Evolutionary conservation across 2,113 vertebrate species (phyloP).

Genomic region (Scomber scombrus): DNA sequence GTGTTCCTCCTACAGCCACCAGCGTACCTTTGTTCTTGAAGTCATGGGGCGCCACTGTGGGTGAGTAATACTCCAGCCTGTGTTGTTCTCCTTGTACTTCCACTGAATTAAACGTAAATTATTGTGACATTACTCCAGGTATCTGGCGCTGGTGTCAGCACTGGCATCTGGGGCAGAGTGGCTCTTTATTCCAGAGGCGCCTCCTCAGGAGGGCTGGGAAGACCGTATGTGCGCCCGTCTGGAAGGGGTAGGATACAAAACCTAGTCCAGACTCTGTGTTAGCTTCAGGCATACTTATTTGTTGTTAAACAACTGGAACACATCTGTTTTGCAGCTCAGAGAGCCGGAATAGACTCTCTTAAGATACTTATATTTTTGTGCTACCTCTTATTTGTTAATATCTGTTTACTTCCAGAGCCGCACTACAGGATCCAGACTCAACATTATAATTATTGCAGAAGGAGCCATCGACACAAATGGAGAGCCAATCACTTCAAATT

Average conservation of each 20-base stretch:
- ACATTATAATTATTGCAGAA: conserved; percentile 95
- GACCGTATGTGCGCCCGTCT: conserved; percentile 92
- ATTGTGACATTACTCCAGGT: conserved; percentile 45
- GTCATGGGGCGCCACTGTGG: conserved; percentile 98
- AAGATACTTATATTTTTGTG: not conserved
- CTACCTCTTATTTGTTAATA: not conserved
- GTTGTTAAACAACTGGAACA: too few relatives aligned
- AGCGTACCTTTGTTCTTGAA: conserved; percentile 95
- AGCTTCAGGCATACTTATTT: not conserved
- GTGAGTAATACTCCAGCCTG: conserved; percentile 80
- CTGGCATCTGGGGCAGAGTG: conserved; percentile 95
- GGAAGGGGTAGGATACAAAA: conserved; percentile 83
- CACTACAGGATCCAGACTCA: conserved; percentile 91
- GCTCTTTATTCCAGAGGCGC: conserved; percentile 95
- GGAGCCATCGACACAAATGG: conserved; percentile 90
- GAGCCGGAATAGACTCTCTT: too few relatives aligned
- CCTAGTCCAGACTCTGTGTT: not conserved
- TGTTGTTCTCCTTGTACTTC: not conserved
- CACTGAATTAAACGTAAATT: not conserved
- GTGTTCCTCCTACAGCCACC: conserved; percentile 87
- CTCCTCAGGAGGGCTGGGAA: conserved; percentile 93
- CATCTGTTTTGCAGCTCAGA: not conserved
- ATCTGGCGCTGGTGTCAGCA: conserved; percentile 89
- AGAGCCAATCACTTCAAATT: conserved; percentile 90
- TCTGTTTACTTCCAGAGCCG: conserved; percentile 85